phyloP scores from a whole-genome alignment of 2,888 invertebrate species.

The Odontothrips loti region DNA sequence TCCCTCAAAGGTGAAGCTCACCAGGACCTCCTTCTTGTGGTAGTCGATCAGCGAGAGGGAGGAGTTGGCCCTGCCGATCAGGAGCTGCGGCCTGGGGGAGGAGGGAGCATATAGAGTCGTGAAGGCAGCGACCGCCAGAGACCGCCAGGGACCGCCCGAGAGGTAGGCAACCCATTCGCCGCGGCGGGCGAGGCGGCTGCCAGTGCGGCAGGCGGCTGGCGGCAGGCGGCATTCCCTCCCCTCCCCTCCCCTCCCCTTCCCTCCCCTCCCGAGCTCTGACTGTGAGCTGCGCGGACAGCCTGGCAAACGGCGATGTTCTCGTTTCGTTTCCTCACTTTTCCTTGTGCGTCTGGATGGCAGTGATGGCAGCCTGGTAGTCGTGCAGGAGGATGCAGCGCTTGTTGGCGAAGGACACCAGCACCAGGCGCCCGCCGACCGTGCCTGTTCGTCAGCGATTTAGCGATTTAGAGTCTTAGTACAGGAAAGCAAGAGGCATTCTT shows the following conservation, averaged over 20 bases:
- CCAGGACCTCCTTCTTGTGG: slow-evolving; percentile 30
- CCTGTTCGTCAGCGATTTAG: not conserved
- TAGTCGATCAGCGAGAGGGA: slow-evolving; percentile 31
- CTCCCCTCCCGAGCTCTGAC: too few relatives aligned
- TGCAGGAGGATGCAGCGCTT: slow-evolving; percentile 44
- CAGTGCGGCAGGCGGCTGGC: not conserved
- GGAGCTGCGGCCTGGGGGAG: slow-evolving; percentile 30
- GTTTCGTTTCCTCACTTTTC: slow-evolving; percentile 53
- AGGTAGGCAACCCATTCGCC: not conserved
- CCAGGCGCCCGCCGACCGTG: not conserved
- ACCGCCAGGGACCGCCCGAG: not conserved
- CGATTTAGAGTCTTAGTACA: too few relatives aligned
- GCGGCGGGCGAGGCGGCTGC: not conserved
- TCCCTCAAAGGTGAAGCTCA: not conserved
- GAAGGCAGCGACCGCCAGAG: too few relatives aligned
- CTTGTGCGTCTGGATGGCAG: slow-evolving; percentile 51
- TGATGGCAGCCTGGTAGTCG: slow-evolving; percentile 46
- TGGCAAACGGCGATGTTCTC: too few relatives aligned
- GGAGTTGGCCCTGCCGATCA: slow-evolving; percentile 30
- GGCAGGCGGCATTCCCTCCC: not conserved
- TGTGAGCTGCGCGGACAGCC: too few relatives aligned
- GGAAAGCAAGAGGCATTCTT: too few relatives aligned
- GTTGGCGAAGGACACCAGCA: not conserved
- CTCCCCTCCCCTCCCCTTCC: too few relatives aligned
- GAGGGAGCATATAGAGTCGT: not conserved